Conservation (phyloP, 2,888 invertebrate species). For the Epistrophe grossulariae region DNA sequence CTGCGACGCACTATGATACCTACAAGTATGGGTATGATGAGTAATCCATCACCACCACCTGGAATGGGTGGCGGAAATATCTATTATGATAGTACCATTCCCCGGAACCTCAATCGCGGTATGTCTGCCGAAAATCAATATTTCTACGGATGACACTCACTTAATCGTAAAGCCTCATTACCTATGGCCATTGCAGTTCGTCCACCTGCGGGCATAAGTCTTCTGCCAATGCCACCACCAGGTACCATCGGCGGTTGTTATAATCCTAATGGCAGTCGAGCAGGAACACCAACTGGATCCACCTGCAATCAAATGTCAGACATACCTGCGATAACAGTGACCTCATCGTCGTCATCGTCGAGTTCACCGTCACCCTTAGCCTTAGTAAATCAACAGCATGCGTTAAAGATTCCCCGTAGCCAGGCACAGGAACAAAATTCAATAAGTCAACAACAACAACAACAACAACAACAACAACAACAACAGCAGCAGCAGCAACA, state of each 20-base stretch:
- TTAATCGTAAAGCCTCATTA: constrained; percentile 81
- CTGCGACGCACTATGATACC: constrained; percentile 82
- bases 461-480: constrained; percentile 44
- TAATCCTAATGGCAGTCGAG: constrained; percentile 76
- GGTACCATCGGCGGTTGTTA: constrained; percentile 79
- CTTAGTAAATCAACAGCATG: constrained; percentile 77
- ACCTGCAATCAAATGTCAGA: constrained; percentile 77
- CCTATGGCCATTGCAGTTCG: constrained; percentile 80
- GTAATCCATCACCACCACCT: constrained; percentile 74
- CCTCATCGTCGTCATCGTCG: constrained; percentile 78
- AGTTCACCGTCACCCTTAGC: constrained; percentile 77
- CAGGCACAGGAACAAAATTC: constrained; percentile 62
- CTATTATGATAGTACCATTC: constrained; percentile 82
- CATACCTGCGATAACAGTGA: constrained; percentile 81
- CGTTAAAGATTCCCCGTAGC: constrained; percentile 77
- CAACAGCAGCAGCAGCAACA: constrained; percentile 62
- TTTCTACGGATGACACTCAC: constrained; percentile 83
- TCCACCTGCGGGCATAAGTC: constrained; percentile 79
- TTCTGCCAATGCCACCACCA: constrained; percentile 79
- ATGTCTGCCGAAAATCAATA: constrained; percentile 81
- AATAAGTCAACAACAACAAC: constrained; percentile 63
- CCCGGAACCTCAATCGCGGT: constrained; percentile 80
- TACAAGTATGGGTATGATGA: constrained; percentile 81
- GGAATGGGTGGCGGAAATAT: constrained; percentile 77
- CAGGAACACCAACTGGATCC: constrained; percentile 78